phyloP scores from a whole-genome alignment of 1,140 invertebrate species.

The Apis laboriosa region DNA sequence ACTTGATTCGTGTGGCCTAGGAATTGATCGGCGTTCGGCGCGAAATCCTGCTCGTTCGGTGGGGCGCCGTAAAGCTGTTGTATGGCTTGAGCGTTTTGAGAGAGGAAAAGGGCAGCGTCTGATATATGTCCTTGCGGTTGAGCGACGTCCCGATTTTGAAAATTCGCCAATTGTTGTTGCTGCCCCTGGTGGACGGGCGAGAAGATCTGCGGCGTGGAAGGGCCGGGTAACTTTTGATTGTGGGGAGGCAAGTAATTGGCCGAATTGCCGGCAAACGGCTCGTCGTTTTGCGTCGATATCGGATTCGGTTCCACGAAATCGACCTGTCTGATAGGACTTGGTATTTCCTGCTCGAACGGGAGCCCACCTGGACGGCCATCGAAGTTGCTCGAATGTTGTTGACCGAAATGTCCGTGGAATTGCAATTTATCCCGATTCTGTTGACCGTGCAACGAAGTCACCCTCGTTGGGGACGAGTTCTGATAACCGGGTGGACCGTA shows the following conservation, averaged over 20 bases:
- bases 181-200: constrained; percentile 15
- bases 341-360: constrained; percentile 58
- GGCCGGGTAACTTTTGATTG: constrained; percentile 74
- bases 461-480: constrained; percentile 24
- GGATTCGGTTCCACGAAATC: constrained; percentile 70
- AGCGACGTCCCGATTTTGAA: constrained; percentile 60
- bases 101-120: constrained; percentile 74
- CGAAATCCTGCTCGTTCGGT: constrained; percentile 71
- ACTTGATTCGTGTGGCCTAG: constrained; percentile 55
- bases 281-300: constrained; percentile 76
- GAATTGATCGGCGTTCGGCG: constrained; percentile 66
- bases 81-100: constrained; percentile 76
- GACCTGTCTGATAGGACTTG: constrained; percentile 65
- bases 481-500: constrained; percentile 72
- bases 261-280: constrained; percentile 72
- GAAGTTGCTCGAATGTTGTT: constrained; percentile 56
- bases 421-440: constrained; percentile 52
- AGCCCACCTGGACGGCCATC: constrained; percentile 17
- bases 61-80: constrained; percentile 74
- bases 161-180: constrained; percentile 7
- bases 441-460: constrained; percentile 12
- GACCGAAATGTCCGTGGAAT: constrained; percentile 30
- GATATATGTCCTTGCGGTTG: constrained; percentile 70
- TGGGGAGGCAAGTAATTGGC: constrained; percentile 78
- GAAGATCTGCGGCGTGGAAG: constrained; percentile 58